phyloP scores from a whole-genome alignment of 2,888 invertebrate species.

The Pomacea canaliculata region DNA sequence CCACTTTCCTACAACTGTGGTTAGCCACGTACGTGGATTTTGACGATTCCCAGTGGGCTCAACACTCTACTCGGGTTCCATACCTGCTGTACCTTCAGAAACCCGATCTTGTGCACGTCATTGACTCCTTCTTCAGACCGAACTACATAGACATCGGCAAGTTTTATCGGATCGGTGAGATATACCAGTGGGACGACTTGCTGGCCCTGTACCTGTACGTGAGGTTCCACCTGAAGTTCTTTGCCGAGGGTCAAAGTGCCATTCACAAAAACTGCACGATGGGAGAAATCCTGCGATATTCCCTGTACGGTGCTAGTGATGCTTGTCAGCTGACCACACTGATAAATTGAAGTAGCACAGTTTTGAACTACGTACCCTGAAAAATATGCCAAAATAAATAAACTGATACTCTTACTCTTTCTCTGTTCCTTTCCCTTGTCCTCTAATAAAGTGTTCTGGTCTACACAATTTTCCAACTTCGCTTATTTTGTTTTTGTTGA shows the following conservation, averaged over 20 bases:
- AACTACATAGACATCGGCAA: conserved; percentile 15
- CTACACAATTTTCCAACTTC: no score
- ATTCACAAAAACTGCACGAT: conserved; percentile 1
- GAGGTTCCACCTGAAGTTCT: not conserved
- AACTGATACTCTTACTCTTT: no score
- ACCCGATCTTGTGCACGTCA: conserved; percentile 34
- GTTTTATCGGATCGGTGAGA: not conserved
- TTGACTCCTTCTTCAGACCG: conserved; percentile 14
- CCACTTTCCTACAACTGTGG: conserved; percentile 54
- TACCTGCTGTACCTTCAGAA: conserved; percentile 35
- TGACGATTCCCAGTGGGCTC: conserved; percentile 36
- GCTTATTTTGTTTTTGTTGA: no score
- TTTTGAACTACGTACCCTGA: no score
- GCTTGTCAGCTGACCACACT: not conserved
- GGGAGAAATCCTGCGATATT: not conserved
- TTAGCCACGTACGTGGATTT: conserved; percentile 46
- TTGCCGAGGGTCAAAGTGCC: not conserved
- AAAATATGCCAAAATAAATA: no score
- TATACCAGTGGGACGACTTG: not conserved
- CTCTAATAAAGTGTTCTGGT: no score
- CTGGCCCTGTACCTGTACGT: conserved; percentile 12
- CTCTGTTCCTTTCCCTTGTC: no score
- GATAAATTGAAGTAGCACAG: no score
- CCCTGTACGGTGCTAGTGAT: conserved; percentile 3
- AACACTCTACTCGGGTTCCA: conserved; percentile 43